Conservation (phyloP, 1,140 invertebrate species). For the Pentalonia nigronervosa region DNA sequence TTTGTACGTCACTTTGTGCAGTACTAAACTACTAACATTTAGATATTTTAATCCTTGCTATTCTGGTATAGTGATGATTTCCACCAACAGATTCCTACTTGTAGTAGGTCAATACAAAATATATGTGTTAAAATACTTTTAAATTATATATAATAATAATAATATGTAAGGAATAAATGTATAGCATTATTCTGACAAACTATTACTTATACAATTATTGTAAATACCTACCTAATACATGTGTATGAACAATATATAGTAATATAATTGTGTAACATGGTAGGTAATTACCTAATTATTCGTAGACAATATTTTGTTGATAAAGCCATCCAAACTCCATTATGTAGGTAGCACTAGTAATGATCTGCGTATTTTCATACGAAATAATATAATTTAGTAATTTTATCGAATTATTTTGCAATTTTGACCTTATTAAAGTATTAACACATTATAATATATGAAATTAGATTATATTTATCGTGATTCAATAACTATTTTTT, state of each 20-base stretch:
- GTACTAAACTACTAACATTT: not conserved
- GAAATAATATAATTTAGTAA: too few relatives aligned
- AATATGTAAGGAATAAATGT: not conserved
- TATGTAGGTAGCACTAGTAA: not conserved
- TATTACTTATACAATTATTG: not conserved
- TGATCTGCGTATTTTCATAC: not conserved
- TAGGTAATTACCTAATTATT: constrained; percentile 5
- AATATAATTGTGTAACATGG: not conserved
- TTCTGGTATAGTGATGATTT: not conserved
- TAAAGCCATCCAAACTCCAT: constrained; percentile 2
- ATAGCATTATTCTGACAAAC: not conserved
- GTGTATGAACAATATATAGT: not conserved
- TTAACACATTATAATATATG: not conserved
- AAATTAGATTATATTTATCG: constrained; percentile 2
- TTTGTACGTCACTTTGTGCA: not conserved
- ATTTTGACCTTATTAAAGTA: not conserved
- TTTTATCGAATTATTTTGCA: not conserved
- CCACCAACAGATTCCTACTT: not conserved
- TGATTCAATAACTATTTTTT: not conserved
- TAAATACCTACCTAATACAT: not conserved
- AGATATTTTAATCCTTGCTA: not conserved
- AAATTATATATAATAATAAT: not conserved
- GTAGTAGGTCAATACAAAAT: not conserved
- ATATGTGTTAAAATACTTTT: not conserved
- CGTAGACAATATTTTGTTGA: not conserved